phyloP scores from a whole-genome alignment of 2,113 vertebrate genomes.

The Dasyurus viverrinus region DNA sequence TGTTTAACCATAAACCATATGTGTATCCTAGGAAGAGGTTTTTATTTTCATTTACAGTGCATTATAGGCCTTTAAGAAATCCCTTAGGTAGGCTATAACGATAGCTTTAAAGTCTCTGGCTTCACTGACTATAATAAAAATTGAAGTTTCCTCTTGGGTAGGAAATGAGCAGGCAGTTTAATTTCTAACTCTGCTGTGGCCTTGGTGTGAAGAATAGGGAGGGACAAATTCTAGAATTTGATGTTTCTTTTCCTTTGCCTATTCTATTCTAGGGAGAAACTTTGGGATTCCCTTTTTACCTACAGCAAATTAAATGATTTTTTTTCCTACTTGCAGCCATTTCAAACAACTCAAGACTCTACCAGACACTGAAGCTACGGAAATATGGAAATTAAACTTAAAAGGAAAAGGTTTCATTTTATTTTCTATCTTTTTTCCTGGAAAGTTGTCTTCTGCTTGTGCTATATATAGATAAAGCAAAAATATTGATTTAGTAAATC shows the following conservation, averaged over 20 bases:
- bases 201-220: background rate
- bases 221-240: background rate
- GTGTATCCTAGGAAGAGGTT: background rate
- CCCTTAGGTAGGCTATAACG: background rate
- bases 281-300: constrained; percentile 27
- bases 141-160: background rate
- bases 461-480: constrained; percentile 21
- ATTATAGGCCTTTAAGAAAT: background rate
- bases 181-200: background rate
- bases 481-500: constrained; percentile 41
- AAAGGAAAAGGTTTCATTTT: constrained; percentile 76
- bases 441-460: constrained; percentile 48
- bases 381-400: constrained; percentile 68
- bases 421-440: constrained; percentile 42
- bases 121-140: background rate
- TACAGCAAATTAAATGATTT: constrained; percentile 42
- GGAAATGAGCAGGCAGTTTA: background rate
- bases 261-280: constrained; percentile 22
- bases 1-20: background rate
- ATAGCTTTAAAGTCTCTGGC: background rate
- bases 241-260: constrained; percentile 11
- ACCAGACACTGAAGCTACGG: constrained; percentile 68
- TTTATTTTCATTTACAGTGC: background rate
- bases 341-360: constrained; percentile 72
- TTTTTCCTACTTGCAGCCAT: constrained; percentile 68